Evolutionary conservation across 2,797 vertebrate genomes (phyloP).

Genomic region (Aotus griseimembra): DNA sequence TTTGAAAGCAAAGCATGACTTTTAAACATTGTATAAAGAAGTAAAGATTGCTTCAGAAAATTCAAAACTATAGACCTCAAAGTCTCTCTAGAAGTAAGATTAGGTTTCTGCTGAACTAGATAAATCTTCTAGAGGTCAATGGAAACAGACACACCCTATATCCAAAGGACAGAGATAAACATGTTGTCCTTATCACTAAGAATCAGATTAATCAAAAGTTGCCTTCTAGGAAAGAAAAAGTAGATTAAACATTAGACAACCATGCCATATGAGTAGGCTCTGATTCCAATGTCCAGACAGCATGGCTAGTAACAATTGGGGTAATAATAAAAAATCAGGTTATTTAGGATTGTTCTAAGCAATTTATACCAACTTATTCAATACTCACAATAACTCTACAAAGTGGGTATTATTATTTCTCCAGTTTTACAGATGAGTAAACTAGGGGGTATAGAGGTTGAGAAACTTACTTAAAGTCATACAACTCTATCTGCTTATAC

Average conservation of each 20-base stretch:
- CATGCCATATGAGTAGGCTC: background rate
- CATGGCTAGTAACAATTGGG: background rate
- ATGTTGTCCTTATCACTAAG: background rate
- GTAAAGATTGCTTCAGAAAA: background rate
- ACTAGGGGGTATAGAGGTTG: background rate
- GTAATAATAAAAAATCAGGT: background rate
- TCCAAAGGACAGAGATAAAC: conserved; percentile 14
- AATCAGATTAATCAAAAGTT: conserved; percentile 20
- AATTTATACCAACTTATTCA: background rate
- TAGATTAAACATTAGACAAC: background rate
- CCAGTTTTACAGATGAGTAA: background rate
- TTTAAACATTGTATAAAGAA: conserved; percentile 23
- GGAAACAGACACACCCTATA: background rate
- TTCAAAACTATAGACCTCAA: background rate
- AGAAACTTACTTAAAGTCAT: background rate
- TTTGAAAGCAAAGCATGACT: conserved; percentile 28
- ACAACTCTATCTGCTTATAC: background rate
- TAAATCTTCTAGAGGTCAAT: conserved; percentile 16
- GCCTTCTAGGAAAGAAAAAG: background rate
- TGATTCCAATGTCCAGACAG: background rate
- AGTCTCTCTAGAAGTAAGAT: conserved; percentile 11
- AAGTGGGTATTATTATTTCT: background rate
- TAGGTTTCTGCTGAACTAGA: background rate
- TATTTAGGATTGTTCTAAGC: background rate
- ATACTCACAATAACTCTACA: background rate